These are phyloP conservation scores for Nannospalax galili DNA, from an alignment of 2,113 vertebrate genomes.

Conservation along the genomic window DNA sequence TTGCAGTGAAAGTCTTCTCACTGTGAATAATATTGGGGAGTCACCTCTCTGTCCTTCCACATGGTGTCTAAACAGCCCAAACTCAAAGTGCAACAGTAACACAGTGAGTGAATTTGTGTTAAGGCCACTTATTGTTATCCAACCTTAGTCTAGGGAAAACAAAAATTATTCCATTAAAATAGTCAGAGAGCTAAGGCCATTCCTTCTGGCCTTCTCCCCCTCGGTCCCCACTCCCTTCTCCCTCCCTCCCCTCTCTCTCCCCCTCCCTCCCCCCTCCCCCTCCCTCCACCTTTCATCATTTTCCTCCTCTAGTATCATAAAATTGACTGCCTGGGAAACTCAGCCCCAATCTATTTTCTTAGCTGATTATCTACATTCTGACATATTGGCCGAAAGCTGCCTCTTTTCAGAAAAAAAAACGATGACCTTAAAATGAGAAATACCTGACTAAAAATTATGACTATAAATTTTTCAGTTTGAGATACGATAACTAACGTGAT, in stretches of 20 bases:
- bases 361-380: not conserved
- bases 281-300: not conserved
- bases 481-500: slow-evolving; percentile 66
- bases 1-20: not conserved
- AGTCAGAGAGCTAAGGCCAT: not conserved
- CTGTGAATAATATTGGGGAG: not conserved
- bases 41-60: not conserved
- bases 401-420: slow-evolving; percentile 51
- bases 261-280: accelerated
- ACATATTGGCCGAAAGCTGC: not conserved
- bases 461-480: slow-evolving; percentile 78
- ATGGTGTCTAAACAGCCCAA: not conserved
- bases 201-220: not conserved
- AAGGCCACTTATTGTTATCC: not conserved
- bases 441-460: slow-evolving; percentile 80
- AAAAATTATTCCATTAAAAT: not conserved
- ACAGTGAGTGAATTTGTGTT: not conserved
- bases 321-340: no score
- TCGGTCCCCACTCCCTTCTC: no score
- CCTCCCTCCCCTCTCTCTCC: accelerated
- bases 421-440: slow-evolving; percentile 73
- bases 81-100: not conserved
- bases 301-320: no score
- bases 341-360: not conserved
- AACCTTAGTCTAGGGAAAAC: not conserved